Percentiles rank a stretch among this genome's conserved stretches.
Evolutionary conservation across 2,113 vertebrate genomes (phyloP).

Genomic region (Rostratula benghalensis): DNA sequence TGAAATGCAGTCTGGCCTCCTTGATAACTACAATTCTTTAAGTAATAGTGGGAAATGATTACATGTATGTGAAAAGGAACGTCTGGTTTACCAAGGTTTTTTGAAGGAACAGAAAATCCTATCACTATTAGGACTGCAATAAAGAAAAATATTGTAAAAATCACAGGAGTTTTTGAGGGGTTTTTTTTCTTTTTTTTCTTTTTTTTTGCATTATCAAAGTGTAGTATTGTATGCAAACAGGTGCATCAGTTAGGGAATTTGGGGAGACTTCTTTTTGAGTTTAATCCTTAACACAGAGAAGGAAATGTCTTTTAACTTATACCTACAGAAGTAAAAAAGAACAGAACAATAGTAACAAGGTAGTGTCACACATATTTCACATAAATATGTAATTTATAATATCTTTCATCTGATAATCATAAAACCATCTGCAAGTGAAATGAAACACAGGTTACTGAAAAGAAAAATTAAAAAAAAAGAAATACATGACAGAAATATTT

Average conservation of each 20-base stretch:
- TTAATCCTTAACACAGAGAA: not conserved
- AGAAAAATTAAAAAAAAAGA: not conserved
- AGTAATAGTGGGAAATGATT: not conserved
- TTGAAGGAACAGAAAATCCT: not conserved
- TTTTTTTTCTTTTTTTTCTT: not conserved
- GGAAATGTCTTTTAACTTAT: not conserved
- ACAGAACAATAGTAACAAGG: not conserved
- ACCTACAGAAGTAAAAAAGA: not conserved
- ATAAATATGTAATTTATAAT: not conserved
- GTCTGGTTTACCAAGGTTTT: not conserved
- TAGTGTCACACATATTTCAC: not conserved
- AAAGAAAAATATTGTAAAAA: not conserved
- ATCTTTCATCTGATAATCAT: not conserved
- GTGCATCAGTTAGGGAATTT: not conserved
- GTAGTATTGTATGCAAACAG: not conserved
- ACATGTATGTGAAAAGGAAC: not conserved
- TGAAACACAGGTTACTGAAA: not conserved
- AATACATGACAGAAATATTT: not conserved
- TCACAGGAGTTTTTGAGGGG: rapidly evolving
- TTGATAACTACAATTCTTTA: not conserved
- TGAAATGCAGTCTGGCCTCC: not conserved
- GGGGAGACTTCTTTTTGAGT: rapidly evolving
- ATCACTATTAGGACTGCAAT: not conserved
- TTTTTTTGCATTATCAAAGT: not conserved
- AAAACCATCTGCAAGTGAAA: not conserved